Evolutionary conservation across 30 jellyfish, hydroid and myxozoan species (phyloP).

Genomic region (Nemopilema nomurai): DNA sequence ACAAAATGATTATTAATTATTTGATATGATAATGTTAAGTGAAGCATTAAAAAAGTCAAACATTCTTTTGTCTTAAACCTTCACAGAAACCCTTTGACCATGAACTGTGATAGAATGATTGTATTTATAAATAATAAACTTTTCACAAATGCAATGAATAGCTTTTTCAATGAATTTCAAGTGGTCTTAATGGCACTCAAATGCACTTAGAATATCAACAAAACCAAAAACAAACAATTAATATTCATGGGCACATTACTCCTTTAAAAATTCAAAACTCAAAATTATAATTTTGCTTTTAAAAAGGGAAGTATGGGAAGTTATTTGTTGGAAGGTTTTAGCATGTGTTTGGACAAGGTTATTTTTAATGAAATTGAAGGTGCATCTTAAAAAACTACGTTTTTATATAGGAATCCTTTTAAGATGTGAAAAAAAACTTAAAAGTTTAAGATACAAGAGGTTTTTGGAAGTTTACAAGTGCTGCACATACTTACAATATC

Average conservation of each 20-base stretch:
- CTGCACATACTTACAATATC: conserved; percentile 14
- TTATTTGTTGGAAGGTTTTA: neutral
- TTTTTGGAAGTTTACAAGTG: conserved; percentile 12
- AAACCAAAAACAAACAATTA: neutral
- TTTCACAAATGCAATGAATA: neutral
- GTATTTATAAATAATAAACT: neutral
- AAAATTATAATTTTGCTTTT: neutral
- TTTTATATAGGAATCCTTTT: neutral
- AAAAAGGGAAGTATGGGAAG: neutral
- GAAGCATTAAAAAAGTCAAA: neutral
- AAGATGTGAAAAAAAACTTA: neutral
- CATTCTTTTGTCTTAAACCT: neutral
- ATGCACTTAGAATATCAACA: neutral
- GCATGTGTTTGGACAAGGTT: neutral
- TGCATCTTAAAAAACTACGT: neutral
- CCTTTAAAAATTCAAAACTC: neutral
- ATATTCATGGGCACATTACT: neutral
- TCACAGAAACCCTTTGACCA: neutral
- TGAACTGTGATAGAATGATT: neutral
- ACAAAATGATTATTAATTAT: neutral
- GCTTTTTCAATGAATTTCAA: neutral
- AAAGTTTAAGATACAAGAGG: neutral
- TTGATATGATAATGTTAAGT: neutral
- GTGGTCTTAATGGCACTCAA: neutral
- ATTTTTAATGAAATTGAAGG: neutral